Evolutionary conservation across 2,888 invertebrate genomes (phyloP), one percentile per base, ranked within the genome.

Genomic region (Aspidiotus rigidus): DNA sequence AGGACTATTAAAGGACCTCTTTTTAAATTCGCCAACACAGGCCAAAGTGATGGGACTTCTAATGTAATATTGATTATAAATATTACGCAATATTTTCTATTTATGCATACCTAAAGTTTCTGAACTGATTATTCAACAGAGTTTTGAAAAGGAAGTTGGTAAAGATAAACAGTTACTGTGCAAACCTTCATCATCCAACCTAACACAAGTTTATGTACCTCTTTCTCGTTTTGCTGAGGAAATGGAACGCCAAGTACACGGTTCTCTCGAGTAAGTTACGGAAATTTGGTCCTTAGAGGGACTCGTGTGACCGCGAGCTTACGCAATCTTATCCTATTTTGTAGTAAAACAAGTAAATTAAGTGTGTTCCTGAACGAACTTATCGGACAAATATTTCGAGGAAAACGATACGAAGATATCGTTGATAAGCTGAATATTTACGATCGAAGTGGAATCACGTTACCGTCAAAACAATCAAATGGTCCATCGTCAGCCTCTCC

Each of bases 171-270:
- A 42, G 13, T 39, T 69, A 28, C 41, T 69, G n/a, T 69, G 69
- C 11, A 63, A 69, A 57, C 69, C 69, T 28, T 62, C 69, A n/a
- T 49, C 69, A 44, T 42, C 54, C 1, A 44, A 69, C 40, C 62
- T 69, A 15, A 69, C 69, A 9, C 62, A 62, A 42, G 28, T 69
- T 13, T 69, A 63, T 49, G 62, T 69, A 10, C 69, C 69, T 2
- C 62, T 69, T 40, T 56, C 69, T 13, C 54, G n/a, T 55, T 69
- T 69, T 39, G 53, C 62, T n/a, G 63, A 69, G 55, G 69, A 69
- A 42, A 62, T 42, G 13, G 69, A 69, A 49, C 55, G 42, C 56
- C n/a, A 17, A 11, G 57, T 63, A 7, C 44, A 62, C 39, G 62
- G 63, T 57, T 15, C 56, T 62, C 63, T 57, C 8, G 62, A 62